Base-by-base conservation (phyloP, 2,888 invertebrate genomes). In the Alviniconcha strummeri region DNA sequence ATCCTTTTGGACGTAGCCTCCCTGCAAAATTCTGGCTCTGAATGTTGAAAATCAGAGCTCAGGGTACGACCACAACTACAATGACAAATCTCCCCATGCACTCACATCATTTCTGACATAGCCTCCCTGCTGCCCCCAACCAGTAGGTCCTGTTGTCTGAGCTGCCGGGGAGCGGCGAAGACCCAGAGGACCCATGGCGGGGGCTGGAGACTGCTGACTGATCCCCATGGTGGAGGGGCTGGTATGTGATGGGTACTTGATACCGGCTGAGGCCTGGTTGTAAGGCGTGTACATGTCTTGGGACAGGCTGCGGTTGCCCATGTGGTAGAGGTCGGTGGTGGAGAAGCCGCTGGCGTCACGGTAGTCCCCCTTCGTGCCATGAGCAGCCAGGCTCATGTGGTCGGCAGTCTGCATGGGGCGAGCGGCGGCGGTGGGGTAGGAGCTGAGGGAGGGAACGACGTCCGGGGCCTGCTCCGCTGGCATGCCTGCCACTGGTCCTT, bases 161-260 rank as follows among this genome's bases (percentile, higher is more conserved):
- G 88, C 88, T n/a, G 88, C 88, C 5, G 92, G 91, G 83, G 90
- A 90, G 77, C 89, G 88, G 79, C 91, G 87, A 85, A 87, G 84
- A 17, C 85, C 85, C 80, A 86, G 87, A 76, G 85, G 86, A 17
- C 84, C 85, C 81, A 87, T 88, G 84, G 84, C 86, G 84, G 83
- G 87, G 71, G 84, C 87, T 72, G 84, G 80, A 57, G 87, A 84
- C 69, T 86, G 85, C 81, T 88, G 88, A 52, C 88, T 84, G 80
- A 88, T 60, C n/a, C 90, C 88, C 86, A 91, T 87, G 54, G 85
- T 64, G 19, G 89, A 88, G 52, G 89, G 85, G n/a, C 87, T 85
- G 77, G 89, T 87, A 77, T 90, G 90, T 9, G 86, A 87, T 52
- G 91, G 89, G 84, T 91, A 91, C 87, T 90, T 90, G 85, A 91